Conservation (phyloP, 2,113 vertebrate genomes). For the Protobothrops flavoviridis region DNA sequence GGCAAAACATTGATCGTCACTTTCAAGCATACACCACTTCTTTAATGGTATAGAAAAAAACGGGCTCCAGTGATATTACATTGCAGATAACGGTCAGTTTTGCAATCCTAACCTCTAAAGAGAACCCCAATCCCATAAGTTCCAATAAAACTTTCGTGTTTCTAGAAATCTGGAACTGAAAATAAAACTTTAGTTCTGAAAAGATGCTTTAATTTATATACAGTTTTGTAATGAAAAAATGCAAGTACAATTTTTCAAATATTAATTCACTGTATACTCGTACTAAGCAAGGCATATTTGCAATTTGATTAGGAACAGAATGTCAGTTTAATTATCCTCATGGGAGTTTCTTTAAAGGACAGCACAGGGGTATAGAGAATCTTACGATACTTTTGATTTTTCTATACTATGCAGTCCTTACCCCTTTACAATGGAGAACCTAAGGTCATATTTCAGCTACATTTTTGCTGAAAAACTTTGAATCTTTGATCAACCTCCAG, state of each 20-base stretch:
- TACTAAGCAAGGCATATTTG: not conserved
- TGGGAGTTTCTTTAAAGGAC: not conserved
- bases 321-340: not conserved
- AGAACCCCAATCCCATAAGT: not conserved
- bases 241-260: not conserved
- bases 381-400: not conserved
- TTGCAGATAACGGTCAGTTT: not conserved
- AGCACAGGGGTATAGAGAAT: not conserved
- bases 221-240: not conserved
- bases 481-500: not conserved
- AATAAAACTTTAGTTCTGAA: not conserved
- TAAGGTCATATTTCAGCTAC: not conserved
- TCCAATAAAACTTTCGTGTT: not conserved
- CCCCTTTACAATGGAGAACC: not conserved
- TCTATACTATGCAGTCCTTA: not conserved
- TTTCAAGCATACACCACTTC: not conserved
- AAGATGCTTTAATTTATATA: not conserved
- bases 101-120: not conserved
- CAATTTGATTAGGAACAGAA: not conserved
- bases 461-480: not conserved
- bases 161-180: not conserved
- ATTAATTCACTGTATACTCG: not conserved
- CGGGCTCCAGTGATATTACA: not conserved
- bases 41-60: not conserved
- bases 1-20: not conserved